Evolutionary conservation across 2,888 invertebrate species (phyloP), one percentile per base, ranked within the genome.

Genomic region (Eulithis prunata): DNA sequence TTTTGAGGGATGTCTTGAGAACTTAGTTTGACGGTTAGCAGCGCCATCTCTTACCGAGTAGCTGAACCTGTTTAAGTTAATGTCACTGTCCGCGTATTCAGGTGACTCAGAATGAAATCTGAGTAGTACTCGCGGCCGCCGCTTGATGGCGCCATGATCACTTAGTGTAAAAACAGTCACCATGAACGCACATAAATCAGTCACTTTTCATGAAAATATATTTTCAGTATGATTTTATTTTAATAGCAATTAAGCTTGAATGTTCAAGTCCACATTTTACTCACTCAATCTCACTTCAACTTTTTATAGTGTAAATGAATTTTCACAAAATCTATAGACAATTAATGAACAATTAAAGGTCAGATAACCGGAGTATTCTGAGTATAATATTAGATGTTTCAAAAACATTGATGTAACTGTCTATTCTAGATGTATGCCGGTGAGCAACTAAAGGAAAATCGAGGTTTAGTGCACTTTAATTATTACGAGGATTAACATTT

Each of bases 141-240:
- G 93, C 91, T 91, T 91, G 91, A 91, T 85, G 94, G 93, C 89
- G 93, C 92, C 93, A 91, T 93, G 87, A 49, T 94, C 94, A 84
- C 93, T 93, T 78, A 95, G 89, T 70, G 95, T 90, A 84, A 95
- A 94, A 90, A 95, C 95, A 90, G 95, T 95, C 92, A 95, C 95
- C 95, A 95, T 95, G 82, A 84, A 89, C 86, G 84, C 81, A 84
- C 91, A 91, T 91, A 83, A 84, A 84, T 80, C 72, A 74, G 68
- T 76, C 77, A 66, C 57, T 69, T 68, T 66, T 75, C 64, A 71
- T 69, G 21, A 41, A 57, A 69, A 66, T 51, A 62, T 62, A 53
- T 51, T 47, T 41, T 49, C 61, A 63, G 58, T 62, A 54, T 10
- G 57, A 62, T 68, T 69, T 13, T 57, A 28, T 52, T n/a, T 32